Evolutionary conservation across 1,140 invertebrate genomes (phyloP).

Genomic region (Aphidius gifuensis): DNA sequence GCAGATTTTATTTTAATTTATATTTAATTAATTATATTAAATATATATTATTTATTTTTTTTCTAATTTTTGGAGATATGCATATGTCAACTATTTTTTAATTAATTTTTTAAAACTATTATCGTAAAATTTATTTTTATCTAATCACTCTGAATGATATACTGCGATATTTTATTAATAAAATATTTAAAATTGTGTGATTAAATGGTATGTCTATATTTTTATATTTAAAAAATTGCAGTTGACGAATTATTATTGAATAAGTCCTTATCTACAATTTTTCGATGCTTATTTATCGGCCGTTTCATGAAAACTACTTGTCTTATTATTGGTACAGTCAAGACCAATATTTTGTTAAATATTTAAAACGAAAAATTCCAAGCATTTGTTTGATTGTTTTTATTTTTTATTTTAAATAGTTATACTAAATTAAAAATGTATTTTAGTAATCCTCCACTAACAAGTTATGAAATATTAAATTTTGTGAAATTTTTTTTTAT

Average conservation of each 20-base stretch:
- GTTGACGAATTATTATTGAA: conserved; percentile 26
- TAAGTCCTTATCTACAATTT: neutral
- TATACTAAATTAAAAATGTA: too few relatives aligned
- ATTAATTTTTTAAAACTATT: conserved; percentile 15
- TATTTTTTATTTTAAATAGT: too few relatives aligned
- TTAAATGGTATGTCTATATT: conserved; percentile 1
- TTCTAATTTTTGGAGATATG: conserved; percentile 11
- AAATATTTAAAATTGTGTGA: neutral
- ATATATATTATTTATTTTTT: conserved; percentile 17
- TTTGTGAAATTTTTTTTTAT: too few relatives aligned
- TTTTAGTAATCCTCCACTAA: too few relatives aligned
- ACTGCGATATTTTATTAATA: conserved; percentile 9
- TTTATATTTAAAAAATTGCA: conserved; percentile 29
- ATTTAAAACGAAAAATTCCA: neutral
- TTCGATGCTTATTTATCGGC: conserved; percentile 31
- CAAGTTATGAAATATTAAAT: too few relatives aligned
- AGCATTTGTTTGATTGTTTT: too few relatives aligned
- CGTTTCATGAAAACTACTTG: conserved; percentile 47
- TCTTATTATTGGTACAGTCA: conserved; percentile 18
- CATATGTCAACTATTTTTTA: conserved; percentile 4
- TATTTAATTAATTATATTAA: conserved; percentile 11
- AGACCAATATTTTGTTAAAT: neutral
- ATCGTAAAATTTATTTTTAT: neutral
- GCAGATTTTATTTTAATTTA: conserved; percentile 19
- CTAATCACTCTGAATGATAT: neutral